A percentile compares a stretch with the other conserved stretches of the same genome.
These are phyloP conservation scores for Cathartes aura DNA, from an alignment of 2,113 vertebrate genomes.

Conservation along the genomic window DNA sequence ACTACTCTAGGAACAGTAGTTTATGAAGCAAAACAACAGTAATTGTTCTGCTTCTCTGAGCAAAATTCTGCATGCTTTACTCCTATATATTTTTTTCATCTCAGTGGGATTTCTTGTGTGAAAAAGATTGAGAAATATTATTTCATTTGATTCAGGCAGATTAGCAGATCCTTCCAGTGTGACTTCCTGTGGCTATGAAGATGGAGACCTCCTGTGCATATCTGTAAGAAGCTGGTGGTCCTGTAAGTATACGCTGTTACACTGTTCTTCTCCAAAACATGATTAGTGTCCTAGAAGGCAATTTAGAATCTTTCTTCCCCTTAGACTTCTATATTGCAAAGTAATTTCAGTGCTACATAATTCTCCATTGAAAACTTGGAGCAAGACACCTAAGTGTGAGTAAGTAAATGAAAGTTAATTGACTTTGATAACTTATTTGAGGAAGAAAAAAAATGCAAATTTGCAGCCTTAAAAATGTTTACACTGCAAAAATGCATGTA, in stretches of 20 bases:
- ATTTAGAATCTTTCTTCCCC: neutral
- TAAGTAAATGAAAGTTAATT: neutral
- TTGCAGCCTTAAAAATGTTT: neutral
- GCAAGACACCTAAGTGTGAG: neutral
- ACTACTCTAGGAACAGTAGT: neutral
- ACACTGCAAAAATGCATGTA: neutral
- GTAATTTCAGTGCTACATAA: neutral
- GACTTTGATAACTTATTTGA: neutral
- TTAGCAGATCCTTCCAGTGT: constrained; percentile 61
- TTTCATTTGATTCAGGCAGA: constrained; percentile 68
- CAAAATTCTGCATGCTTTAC: neutral
- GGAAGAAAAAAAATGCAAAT: neutral
- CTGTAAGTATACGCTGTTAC: constrained; percentile 67
- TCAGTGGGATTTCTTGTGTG: neutral
- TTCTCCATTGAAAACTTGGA: neutral
- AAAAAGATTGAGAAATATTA: neutral
- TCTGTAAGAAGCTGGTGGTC: constrained; percentile 82
- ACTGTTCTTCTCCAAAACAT: neutral
- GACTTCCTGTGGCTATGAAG: constrained; percentile 55
- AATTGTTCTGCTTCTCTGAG: neutral
- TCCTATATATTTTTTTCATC: neutral
- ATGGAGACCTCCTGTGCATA: constrained; percentile 46
- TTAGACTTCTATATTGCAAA: neutral
- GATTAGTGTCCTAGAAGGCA: neutral
- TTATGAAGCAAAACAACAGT: neutral